phyloP scores from a whole-genome alignment of 2,888 invertebrate species.

The Dasypogon diadema region DNA sequence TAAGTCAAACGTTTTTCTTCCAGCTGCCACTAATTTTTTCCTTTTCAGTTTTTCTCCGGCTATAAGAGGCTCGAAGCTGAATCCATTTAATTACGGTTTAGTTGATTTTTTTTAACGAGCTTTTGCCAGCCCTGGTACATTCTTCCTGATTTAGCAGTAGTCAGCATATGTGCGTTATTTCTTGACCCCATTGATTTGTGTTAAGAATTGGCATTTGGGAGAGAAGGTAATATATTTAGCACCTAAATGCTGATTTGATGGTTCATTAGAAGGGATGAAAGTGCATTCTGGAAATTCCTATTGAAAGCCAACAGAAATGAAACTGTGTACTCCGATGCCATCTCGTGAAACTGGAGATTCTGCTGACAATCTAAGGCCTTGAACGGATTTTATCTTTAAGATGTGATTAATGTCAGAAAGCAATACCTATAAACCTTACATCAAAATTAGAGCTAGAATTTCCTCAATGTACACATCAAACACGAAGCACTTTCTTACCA shows the following conservation, averaged over 20 bases:
- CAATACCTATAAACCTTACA: neutral
- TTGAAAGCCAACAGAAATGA: too few relatives aligned
- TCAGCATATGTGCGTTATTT: constrained; percentile 21
- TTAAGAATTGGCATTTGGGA: neutral
- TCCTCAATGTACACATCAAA: neutral
- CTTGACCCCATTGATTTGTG: neutral
- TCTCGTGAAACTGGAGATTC: too few relatives aligned
- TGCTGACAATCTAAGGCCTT: too few relatives aligned
- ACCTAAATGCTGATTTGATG: constrained; percentile 27
- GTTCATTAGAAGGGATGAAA: neutral
- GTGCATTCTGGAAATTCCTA: too few relatives aligned
- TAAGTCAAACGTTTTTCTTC: constrained; percentile 41
- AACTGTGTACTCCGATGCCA: too few relatives aligned
- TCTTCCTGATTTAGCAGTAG: constrained; percentile 39
- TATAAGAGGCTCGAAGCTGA: constrained; percentile 4
- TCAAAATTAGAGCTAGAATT: neutral
- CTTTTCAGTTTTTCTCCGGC: constrained; percentile 29
- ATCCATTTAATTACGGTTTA: constrained; percentile 52
- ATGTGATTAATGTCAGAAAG: too few relatives aligned
- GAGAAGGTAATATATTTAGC: neutral
- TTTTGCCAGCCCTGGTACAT: constrained; percentile 15
- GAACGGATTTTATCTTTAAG: too few relatives aligned
- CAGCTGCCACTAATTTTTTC: constrained; percentile 26
- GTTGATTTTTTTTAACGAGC: constrained; percentile 51
- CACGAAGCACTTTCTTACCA: neutral